Conservation (phyloP, 2,113 vertebrate species). For the Azemiops feae region DNA sequence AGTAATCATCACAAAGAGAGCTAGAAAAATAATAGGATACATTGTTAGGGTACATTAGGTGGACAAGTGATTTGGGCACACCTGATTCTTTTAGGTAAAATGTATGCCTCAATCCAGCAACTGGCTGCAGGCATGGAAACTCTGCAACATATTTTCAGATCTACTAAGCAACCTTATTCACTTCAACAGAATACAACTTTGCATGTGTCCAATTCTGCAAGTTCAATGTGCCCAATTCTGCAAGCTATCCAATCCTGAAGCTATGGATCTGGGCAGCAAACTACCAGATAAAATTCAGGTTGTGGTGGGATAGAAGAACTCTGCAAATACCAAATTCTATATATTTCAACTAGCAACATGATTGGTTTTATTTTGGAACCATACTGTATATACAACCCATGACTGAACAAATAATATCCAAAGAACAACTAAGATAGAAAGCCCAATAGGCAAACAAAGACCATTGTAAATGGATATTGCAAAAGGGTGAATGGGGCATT, state of each 20-base stretch:
- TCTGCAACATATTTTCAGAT: background rate
- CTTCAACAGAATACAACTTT: background rate
- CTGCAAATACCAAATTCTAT: background rate
- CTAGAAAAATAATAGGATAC: background rate
- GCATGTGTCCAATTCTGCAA: background rate
- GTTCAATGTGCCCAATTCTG: background rate
- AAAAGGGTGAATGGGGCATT: background rate
- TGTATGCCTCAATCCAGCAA: background rate
- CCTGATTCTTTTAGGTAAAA: background rate
- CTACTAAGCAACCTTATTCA: background rate
- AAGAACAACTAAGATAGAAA: background rate
- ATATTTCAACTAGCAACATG: background rate
- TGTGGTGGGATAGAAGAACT: background rate
- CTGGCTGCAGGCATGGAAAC: background rate
- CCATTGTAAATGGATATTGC: background rate
- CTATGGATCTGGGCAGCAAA: background rate
- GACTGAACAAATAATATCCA: background rate
- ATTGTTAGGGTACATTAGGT: background rate
- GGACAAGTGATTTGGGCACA: background rate
- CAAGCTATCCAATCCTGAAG: background rate
- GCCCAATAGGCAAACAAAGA: background rate
- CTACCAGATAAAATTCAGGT: background rate
- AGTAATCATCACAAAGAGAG: constrained; percentile 30
- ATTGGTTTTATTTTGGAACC: background rate
- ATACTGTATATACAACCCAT: background rate